phyloP scores from a whole-genome alignment of 1,140 invertebrate species.

The Drosophila carrolli region DNA sequence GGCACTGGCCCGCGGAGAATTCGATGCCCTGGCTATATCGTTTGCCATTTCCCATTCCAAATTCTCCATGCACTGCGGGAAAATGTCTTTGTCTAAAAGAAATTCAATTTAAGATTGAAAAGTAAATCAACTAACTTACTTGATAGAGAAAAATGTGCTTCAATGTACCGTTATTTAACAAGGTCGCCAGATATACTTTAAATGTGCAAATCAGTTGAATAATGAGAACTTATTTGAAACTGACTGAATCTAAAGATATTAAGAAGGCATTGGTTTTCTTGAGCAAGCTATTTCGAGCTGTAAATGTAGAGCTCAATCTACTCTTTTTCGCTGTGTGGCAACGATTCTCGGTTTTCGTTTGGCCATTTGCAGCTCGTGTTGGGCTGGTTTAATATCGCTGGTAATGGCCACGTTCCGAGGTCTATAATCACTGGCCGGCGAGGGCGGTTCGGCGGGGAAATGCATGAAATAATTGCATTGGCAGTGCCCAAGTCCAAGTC shows the following conservation, averaged over 20 bases:
- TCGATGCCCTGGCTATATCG: slow-evolving; percentile 20
- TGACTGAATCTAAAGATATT: no score
- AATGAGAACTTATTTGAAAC: no score
- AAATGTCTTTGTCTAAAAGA: neutral
- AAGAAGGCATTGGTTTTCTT: no score
- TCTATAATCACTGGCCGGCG: slow-evolving; percentile 56
- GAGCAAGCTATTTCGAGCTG: neutral
- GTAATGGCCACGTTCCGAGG: slow-evolving; percentile 73
- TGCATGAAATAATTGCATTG: slow-evolving; percentile 52
- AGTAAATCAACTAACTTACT: no score
- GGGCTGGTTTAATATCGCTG: slow-evolving; percentile 64
- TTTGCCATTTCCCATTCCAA: slow-evolving; percentile 13
- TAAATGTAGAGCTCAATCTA: neutral
- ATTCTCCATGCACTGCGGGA: slow-evolving; percentile 1
- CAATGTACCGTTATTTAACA: no score
- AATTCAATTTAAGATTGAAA: no score
- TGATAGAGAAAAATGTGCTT: no score
- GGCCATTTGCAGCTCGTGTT: slow-evolving; percentile 54
- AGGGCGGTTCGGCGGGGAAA: neutral
- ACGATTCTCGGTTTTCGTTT: slow-evolving; percentile 23
- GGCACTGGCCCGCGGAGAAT: slow-evolving; percentile 33
- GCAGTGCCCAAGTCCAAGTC: neutral
- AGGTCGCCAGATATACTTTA: no score
- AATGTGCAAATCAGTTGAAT: no score
- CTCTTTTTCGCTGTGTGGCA: slow-evolving; percentile 12